Percentiles rank a stretch among this genome's conserved stretches.
phyloP scores from a whole-genome alignment of 2,888 invertebrate species.

The Sylvicola fuscatus region DNA sequence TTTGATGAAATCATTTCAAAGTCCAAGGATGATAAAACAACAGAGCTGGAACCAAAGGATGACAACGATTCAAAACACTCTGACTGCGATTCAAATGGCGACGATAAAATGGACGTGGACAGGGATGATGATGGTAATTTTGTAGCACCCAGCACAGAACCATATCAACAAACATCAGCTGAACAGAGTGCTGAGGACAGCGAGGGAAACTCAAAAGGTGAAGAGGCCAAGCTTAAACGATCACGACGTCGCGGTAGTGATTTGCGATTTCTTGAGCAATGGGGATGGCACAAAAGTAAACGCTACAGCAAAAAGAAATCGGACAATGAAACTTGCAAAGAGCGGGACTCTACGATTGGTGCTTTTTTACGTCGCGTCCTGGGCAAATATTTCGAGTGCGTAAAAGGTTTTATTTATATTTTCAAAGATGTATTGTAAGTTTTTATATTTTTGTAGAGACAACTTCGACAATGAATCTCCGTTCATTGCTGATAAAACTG shows the following conservation, averaged over 20 bases:
- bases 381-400: constrained; percentile 13
- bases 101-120: constrained; percentile 16
- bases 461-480: constrained; percentile 13
- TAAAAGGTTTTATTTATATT: constrained; percentile 2
- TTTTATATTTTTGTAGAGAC: constrained; percentile 7
- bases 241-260: constrained; percentile 49
- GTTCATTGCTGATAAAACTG: constrained; percentile 8
- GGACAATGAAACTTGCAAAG: constrained; percentile 12
- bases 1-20: too few relatives aligned
- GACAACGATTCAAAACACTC: too few relatives aligned
- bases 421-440: neutral
- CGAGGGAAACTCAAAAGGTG: constrained; percentile 13
- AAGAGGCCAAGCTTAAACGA: constrained; percentile 10
- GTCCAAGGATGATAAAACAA: too few relatives aligned
- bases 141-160: too few relatives aligned
- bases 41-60: too few relatives aligned
- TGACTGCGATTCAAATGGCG: constrained; percentile 19
- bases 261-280: constrained; percentile 47
- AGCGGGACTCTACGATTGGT: constrained; percentile 15
- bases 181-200: constrained; percentile 27
- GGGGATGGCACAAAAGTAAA: constrained; percentile 46
- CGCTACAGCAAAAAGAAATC: constrained; percentile 16
- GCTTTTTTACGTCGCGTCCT: constrained; percentile 15
- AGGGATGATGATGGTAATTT: constrained; percentile 1
- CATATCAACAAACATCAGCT: constrained; percentile 2